Percentiles rank a stretch among this genome's conserved stretches.
Conservation (phyloP, 2,113 vertebrate species). For the Callocephalon fimbriatum region DNA sequence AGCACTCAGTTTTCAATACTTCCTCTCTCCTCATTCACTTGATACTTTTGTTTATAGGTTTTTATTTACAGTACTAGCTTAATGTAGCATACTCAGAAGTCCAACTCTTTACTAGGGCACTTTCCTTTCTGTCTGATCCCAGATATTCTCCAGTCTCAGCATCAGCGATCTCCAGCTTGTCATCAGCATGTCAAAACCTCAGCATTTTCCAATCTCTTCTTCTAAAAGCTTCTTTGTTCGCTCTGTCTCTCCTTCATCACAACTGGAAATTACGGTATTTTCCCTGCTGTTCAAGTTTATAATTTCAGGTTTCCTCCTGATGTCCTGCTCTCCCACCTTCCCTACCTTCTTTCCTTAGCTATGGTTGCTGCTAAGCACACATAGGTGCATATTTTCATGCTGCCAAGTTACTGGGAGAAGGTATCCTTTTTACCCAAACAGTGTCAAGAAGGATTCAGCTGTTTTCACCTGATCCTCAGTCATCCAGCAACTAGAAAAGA, state of each 20-base stretch:
- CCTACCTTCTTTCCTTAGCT: not conserved
- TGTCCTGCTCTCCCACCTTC: not conserved
- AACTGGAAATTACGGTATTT: not conserved
- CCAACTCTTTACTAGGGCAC: not conserved
- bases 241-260: not conserved
- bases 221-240: not conserved
- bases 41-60: not conserved
- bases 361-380: not conserved
- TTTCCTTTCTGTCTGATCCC: not conserved
- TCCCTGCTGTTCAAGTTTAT: not conserved
- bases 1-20: not conserved
- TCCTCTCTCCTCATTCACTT: not conserved
- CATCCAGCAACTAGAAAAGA: not conserved
- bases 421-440: not conserved
- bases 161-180: not conserved
- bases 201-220: not conserved
- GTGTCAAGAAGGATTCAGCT: not conserved
- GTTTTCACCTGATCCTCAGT: not conserved
- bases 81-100: not conserved
- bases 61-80: not conserved
- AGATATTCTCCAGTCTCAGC: not conserved
- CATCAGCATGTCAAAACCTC: not conserved
- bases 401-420: not conserved
- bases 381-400: not conserved
- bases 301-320: not conserved